phyloP scores from a whole-genome alignment of 2,797 vertebrate genomes.

The Cichlasoma orientale region DNA sequence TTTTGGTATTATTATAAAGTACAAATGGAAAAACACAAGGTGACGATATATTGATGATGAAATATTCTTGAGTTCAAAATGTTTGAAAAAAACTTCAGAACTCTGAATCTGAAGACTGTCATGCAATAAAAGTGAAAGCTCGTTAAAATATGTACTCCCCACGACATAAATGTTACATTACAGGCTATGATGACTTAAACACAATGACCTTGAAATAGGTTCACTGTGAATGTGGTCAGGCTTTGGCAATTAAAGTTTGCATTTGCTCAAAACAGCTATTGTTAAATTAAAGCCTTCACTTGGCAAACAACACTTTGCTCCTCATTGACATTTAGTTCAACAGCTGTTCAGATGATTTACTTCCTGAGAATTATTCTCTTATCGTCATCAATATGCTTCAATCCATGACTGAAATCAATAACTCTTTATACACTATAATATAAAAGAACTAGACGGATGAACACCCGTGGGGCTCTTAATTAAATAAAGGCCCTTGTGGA shows the following conservation, averaged over 20 bases:
- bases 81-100: no score
- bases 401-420: slow-evolving; percentile 29
- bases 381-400: neutral
- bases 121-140: neutral
- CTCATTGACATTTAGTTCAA: neutral
- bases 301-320: neutral
- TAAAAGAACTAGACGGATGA: slow-evolving; percentile 26
- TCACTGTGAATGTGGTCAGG: neutral
- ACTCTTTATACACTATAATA: slow-evolving; percentile 10
- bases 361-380: slow-evolving; percentile 10
- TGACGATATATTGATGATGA: no score
- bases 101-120: no score
- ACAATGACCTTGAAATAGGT: neutral
- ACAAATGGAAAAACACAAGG: no score
- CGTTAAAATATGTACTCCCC: neutral
- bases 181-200: neutral
- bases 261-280: neutral
- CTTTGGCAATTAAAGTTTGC: neutral
- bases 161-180: neutral
- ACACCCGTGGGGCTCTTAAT: slow-evolving; percentile 6
- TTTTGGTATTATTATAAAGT: no score
- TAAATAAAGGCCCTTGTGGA: slow-evolving; percentile 24
- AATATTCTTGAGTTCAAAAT: no score
- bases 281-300: neutral
- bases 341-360: slow-evolving; percentile 4